phyloP scores from a whole-genome alignment of 1,140 invertebrate genomes.

The Procambarus virginalis region DNA sequence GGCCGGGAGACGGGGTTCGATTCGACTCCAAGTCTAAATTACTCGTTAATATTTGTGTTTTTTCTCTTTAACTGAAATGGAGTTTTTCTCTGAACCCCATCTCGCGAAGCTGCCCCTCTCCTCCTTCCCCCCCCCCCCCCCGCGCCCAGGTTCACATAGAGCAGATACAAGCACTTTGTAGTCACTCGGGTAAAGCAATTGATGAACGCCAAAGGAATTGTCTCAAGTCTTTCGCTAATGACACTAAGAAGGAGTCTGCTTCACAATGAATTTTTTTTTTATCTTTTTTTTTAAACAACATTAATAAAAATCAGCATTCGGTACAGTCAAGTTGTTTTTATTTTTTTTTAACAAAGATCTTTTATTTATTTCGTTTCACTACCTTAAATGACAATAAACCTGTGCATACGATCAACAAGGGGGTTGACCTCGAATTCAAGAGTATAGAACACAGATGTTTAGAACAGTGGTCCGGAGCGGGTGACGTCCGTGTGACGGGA shows the following conservation, averaged over 20 bases:
- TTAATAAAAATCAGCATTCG: constrained; percentile 66
- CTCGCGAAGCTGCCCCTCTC: not conserved
- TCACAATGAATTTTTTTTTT: constrained; percentile 36
- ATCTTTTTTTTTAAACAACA: constrained; percentile 51
- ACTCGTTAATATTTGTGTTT: no score
- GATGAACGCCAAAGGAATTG: constrained; percentile 23
- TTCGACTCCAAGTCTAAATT: not conserved
- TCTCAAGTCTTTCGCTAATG: constrained; percentile 47
- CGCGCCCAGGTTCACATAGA: constrained; percentile 25
- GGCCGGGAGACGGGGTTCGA: not conserved
- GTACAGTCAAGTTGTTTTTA: constrained; percentile 53
- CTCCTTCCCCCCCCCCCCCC: no score
- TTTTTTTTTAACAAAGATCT: constrained; percentile 54
- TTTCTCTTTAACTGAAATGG: no score
- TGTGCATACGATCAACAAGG: constrained; percentile 67
- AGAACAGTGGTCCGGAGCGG: constrained; percentile 33
- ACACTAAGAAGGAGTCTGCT: constrained; percentile 62
- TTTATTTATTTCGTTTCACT: constrained; percentile 43
- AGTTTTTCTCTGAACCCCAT: not conserved
- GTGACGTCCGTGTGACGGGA: constrained; percentile 17
- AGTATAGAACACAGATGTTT: constrained; percentile 55
- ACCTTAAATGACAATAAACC: constrained; percentile 64
- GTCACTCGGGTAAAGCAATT: constrained; percentile 42
- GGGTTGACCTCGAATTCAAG: constrained; percentile 51
- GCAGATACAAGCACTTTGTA: constrained; percentile 55